Evolutionary conservation across 2,797 vertebrate genomes (phyloP).

Genomic region (Fistularia tabacaria): DNA sequence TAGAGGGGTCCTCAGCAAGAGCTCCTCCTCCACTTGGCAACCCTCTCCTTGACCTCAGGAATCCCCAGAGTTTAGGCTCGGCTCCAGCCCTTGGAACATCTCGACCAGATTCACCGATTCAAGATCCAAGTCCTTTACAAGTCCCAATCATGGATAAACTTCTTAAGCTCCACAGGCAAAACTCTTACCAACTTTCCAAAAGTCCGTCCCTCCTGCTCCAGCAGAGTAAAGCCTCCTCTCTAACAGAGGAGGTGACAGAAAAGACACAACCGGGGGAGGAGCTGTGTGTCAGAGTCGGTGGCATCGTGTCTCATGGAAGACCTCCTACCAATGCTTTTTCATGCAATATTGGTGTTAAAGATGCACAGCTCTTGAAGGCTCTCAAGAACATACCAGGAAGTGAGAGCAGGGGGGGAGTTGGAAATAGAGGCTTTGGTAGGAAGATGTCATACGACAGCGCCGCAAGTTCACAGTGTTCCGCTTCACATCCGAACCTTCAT

Average conservation of each 20-base stretch:
- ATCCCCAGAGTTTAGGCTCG: conserved; percentile 44
- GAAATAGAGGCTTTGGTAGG: conserved; percentile 60
- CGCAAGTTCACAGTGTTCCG: conserved; percentile 68
- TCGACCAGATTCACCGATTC: conserved; percentile 65
- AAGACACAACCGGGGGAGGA: conserved; percentile 73
- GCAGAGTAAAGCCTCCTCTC: conserved; percentile 74
- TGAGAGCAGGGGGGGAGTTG: conserved; percentile 35
- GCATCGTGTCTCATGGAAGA: conserved; percentile 49
- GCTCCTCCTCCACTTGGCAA: conserved; percentile 53
- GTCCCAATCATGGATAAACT: conserved; percentile 64
- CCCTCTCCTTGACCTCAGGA: conserved; percentile 65
- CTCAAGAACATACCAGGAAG: conserved; percentile 60
- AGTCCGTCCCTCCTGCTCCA: conserved; percentile 70
- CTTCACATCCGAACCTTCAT: conserved; percentile 70
- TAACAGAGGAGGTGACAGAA: conserved; percentile 75
- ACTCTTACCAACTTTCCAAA: conserved; percentile 79
- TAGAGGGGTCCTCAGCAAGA: conserved; percentile 46
- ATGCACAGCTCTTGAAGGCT: conserved; percentile 68
- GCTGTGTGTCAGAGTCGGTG: conserved; percentile 64
- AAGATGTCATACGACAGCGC: conserved; percentile 83
- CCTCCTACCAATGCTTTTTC: conserved; percentile 54
- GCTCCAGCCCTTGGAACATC: conserved; percentile 33
- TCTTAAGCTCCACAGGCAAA: conserved; percentile 64
- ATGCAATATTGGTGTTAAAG: conserved; percentile 80
- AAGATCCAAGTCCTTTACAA: conserved; percentile 50